Evolutionary conservation across 92 coral and sea anemone species (phyloP), one percentile per base, ranked within the genome.

Genomic region (Zoanthus gigantus): DNA sequence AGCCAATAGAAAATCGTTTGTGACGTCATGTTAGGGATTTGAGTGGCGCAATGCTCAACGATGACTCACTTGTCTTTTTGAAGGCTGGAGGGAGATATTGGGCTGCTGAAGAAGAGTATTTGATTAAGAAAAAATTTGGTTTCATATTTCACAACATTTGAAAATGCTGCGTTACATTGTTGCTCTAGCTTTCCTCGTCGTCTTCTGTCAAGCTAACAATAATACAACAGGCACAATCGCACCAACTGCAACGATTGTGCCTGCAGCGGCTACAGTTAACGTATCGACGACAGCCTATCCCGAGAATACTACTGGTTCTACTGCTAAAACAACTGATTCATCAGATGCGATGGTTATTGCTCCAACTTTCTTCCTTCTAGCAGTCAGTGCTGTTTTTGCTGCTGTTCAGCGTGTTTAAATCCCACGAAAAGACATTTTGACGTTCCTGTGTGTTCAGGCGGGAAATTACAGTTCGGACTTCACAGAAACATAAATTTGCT

Each of bases 11-110:
- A 73, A 50, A 63, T 7, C 8, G 6, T 0, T 3, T 5, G 11
- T 89, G 92, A 89, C 92, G 89, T 89, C 89, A 77, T 53, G 29
- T 17, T 2, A 47, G 56, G 82, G 86, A 89, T 89, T 89, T 89
- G 89, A 89, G 87, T 85, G 92, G 89, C 82, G 86, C 89, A 82
- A 83, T 75, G 69, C 74, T 89, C 86, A 89, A 84, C 92, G 92
- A 73, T 88, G 84, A 15, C 46, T 63, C 92, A 84, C 58, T 47
- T 16, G 2, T 44, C 81, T 13, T 45, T 17, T 18, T 7, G 69
- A 76, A 82, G 78, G 66, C 42, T 61, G 53, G 17, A 42, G 60
- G 0, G 45, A 29, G n/a, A 16, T 7, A n/a, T 10, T 76, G 14
- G 1, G 1, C 9, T 2, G 0, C 7, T 5, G 9, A 2, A n/a